phyloP scores from a whole-genome alignment of 2,797 vertebrate species.

The Podarcis siculus region DNA sequence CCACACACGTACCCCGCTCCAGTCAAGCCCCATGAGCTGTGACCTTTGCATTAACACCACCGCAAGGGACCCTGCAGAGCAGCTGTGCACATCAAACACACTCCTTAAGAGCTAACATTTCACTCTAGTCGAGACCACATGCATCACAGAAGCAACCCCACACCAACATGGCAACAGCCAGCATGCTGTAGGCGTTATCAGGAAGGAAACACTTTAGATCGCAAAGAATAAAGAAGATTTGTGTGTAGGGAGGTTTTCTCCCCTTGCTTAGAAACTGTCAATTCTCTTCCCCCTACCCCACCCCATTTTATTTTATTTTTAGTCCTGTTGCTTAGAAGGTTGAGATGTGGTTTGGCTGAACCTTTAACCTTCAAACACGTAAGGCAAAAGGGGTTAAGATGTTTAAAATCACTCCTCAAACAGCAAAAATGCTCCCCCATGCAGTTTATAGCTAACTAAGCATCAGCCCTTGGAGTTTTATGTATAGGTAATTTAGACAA shows the following conservation, averaged over 20 bases:
- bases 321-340: constrained; percentile 20
- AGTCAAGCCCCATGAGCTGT: background rate
- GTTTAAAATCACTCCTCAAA: constrained; percentile 24
- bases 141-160: constrained; percentile 8
- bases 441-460: background rate
- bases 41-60: constrained; percentile 9
- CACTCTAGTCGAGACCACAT: rapidly evolving
- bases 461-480: background rate
- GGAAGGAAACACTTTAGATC: background rate
- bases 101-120: background rate
- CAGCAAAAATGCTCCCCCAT: background rate
- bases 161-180: constrained; percentile 12
- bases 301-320: background rate
- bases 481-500: background rate
- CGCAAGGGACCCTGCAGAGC: background rate
- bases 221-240: background rate
- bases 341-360: background rate
- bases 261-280: background rate
- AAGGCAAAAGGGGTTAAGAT: background rate
- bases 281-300: background rate
- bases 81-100: background rate
- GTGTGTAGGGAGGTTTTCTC: background rate
- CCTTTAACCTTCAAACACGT: background rate
- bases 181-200: background rate
- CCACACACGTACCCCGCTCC: background rate